Percentiles rank a stretch among this genome's conserved stretches.
Conservation (phyloP, 2,113 vertebrate genomes). For the Sardina pilchardus region DNA sequence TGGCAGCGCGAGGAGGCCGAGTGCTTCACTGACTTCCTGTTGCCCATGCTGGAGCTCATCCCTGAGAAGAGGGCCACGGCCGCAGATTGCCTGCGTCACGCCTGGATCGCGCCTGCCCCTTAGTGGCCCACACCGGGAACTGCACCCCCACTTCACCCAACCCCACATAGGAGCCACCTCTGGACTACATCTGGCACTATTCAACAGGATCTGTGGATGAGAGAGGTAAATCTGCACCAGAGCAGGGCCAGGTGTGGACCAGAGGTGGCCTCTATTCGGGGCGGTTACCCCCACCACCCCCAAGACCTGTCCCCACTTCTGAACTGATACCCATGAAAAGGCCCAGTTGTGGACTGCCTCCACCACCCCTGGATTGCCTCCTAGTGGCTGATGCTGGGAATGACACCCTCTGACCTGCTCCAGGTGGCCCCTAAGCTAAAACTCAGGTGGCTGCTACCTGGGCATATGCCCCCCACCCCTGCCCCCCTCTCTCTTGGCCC, state of each 20-base stretch:
- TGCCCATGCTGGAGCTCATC: constrained; percentile 95
- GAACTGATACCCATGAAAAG: not conserved
- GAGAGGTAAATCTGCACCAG: not conserved
- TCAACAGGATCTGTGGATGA: not conserved
- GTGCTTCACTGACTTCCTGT: constrained; percentile 90
- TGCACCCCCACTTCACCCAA: constrained; percentile 33
- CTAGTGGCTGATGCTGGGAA: not conserved
- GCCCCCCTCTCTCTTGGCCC: not conserved
- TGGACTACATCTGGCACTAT: not conserved
- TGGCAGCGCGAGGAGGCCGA: constrained; percentile 90
- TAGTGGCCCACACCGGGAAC: constrained; percentile 66
- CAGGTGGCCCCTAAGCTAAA: not conserved
- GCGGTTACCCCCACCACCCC: not conserved
- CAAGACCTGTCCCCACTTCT: not conserved
- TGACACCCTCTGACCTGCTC: not conserved
- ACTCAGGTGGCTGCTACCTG: not conserved
- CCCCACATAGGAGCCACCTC: not conserved
- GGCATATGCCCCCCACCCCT: not conserved
- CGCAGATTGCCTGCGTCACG: constrained; percentile 88
- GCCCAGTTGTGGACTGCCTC: not conserved
- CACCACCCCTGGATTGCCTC: constrained; percentile 13
- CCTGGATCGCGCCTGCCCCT: constrained; percentile 80
- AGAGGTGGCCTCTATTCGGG: not conserved
- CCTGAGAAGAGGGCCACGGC: constrained; percentile 95
- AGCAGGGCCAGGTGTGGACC: not conserved